Base-by-base conservation (phyloP, 2,888 invertebrate species). In the Rotaria macrura region DNA sequence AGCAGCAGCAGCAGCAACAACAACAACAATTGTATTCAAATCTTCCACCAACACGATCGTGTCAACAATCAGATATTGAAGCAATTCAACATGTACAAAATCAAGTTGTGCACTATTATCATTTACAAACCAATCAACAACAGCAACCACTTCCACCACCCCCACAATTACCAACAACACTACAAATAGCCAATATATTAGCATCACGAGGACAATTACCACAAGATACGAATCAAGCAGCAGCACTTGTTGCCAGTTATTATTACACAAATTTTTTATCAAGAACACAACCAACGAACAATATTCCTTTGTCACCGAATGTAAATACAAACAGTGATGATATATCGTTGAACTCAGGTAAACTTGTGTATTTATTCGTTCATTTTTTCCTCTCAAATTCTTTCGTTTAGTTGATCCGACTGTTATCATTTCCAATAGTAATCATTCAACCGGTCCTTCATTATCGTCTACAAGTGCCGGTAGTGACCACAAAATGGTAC, bases 1-100 rank as follows among this genome's bases (percentile, higher is more conserved):
- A n/a, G n/a, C n/a, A n/a, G n/a, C n/a, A n/a, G n/a, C n/a, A 74
- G 38, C 74, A 74, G 12, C 43, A 43, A 79, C 40, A 74, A 25
- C 74, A 74, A 43, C 74, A 74, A 43, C 74, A 74, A 23, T 12
- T n/a, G 4, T 52, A 52, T 23, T 52, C 52, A 52, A 65, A 52
- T 52, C 34, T 65, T 34, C 29, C 65, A 7, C 20, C 65, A 34
- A 34, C 65, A 34, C 65, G 65, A 20, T 20, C 34, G 38, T 17
- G 34, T 34, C 65, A 65, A 34, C 65, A 29, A 65, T 9, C 34
- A 20, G 65, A 65, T 34, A 65, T 43, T 40, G 79, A 40, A 43
- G 79, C 43, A 79, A 79, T 79, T 20, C 79, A 79, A 43, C 79
- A 79, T 43, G 40, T 79, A 40, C 79, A 79, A 79, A 79, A 79